phyloP scores from a whole-genome alignment of 2,113 vertebrate genomes.

The Rhodinocichla rosea region DNA sequence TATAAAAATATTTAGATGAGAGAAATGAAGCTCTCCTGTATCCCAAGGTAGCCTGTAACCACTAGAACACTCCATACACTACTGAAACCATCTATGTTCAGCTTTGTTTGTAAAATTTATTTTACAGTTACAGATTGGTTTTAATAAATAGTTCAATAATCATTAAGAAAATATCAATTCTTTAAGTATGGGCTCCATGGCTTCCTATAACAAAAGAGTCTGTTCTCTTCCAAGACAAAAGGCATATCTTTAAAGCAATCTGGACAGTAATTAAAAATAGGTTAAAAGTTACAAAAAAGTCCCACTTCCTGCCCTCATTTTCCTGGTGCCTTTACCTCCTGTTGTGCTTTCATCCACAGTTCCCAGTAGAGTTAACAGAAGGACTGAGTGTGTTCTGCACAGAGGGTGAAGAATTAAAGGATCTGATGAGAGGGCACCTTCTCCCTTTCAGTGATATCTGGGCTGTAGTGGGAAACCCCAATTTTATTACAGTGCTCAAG shows the following conservation, averaged over 20 bases:
- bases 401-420: not conserved
- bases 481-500: not conserved
- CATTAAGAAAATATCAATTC: not conserved
- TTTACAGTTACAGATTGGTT: not conserved
- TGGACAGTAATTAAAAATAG: not conserved
- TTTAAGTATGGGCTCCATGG: not conserved
- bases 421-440: not conserved
- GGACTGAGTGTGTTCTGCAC: not conserved
- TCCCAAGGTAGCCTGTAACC: not conserved
- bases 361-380: not conserved
- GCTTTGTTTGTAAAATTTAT: not conserved
- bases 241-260: not conserved
- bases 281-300: not conserved
- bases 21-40: not conserved
- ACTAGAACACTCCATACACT: not conserved
- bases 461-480: not conserved
- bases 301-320: not conserved
- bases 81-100: fast-evolving
- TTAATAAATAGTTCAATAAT: not conserved
- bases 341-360: not conserved
- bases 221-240: not conserved
- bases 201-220: not conserved
- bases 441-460: not conserved
- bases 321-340: not conserved
- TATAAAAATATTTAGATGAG: not conserved